phyloP scores from a whole-genome alignment of 2,888 invertebrate genomes.

The Orthonevra nobilis region DNA sequence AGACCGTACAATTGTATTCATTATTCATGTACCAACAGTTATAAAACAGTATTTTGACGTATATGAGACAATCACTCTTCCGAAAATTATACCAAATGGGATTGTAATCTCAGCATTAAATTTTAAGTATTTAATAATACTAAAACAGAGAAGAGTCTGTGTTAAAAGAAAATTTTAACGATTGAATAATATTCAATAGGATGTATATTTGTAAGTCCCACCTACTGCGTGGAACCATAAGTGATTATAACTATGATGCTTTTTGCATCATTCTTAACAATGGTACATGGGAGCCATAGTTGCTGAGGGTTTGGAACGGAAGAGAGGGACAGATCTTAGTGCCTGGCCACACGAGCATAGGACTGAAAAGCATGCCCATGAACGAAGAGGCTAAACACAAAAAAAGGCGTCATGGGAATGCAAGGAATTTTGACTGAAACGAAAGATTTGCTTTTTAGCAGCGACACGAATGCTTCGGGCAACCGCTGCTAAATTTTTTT shows the following conservation, averaged over 20 bases:
- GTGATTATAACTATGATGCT: not conserved
- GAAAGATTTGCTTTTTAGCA: too few species aligned
- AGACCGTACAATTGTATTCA: not conserved
- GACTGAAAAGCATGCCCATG: too few species aligned
- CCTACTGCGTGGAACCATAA: not conserved
- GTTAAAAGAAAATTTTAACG: not conserved
- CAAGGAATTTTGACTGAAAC: too few species aligned
- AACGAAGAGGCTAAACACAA: too few species aligned
- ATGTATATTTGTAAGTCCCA: not conserved
- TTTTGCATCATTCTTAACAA: too few species aligned
- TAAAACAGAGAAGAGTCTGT: not conserved
- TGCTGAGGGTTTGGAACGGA: too few species aligned
- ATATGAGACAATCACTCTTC: not conserved
- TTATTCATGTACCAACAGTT: not conserved
- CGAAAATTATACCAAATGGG: not conserved
- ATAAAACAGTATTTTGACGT: not conserved
- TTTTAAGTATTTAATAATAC: not conserved
- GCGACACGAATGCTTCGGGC: too few species aligned
- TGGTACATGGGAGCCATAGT: too few species aligned
- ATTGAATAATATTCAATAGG: not conserved
- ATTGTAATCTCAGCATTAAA: not conserved
- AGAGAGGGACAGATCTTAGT: too few species aligned
- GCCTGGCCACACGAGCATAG: too few species aligned
- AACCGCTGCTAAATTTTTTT: too few species aligned
- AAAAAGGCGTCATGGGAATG: too few species aligned